A percentile compares a stretch with the other conserved stretches of the same genome.
These are phyloP conservation scores for Dynastes hyllus DNA, from an alignment of 2,888 invertebrate genomes.

Conservation along the genomic window DNA sequence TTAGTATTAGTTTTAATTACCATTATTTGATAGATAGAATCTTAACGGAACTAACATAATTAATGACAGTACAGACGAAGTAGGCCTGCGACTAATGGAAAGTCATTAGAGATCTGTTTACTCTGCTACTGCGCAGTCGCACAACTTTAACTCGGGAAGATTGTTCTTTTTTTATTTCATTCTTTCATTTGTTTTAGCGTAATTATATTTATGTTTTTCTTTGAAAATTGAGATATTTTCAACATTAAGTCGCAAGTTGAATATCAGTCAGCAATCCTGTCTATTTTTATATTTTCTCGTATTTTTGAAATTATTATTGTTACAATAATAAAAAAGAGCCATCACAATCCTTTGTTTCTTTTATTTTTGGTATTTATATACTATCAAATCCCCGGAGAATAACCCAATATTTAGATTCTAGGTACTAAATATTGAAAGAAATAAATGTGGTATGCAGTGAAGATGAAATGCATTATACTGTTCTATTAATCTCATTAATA, in stretches of 20 bases:
- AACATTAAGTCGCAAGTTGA: slow-evolving; percentile 5
- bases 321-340: slow-evolving; percentile 66
- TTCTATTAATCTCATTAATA: too few relatives aligned
- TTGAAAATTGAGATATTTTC: background rate
- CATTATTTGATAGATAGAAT: slow-evolving; percentile 31
- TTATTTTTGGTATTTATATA: slow-evolving; percentile 47
- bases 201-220: background rate
- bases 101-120: background rate
- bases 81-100: slow-evolving; percentile 63
- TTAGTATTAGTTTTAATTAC: slow-evolving; percentile 12
- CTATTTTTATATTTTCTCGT: slow-evolving; percentile 47
- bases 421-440: too few relatives aligned
- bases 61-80: slow-evolving; percentile 67
- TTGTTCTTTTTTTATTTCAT: background rate
- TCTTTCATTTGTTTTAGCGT: background rate
- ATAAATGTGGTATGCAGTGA: too few relatives aligned
- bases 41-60: slow-evolving; percentile 71
- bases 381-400: too few relatives aligned
- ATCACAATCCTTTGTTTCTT: slow-evolving; percentile 67
- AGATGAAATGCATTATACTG: too few relatives aligned
- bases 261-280: slow-evolving; percentile 53
- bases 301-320: slow-evolving; percentile 50
- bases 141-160: slow-evolving; percentile 5
- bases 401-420: too few relatives aligned
- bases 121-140: background rate